Percentiles rank a stretch among this genome's conserved stretches.
Conservation (phyloP, 1,140 invertebrate genomes). For the Oppia nitens region DNA sequence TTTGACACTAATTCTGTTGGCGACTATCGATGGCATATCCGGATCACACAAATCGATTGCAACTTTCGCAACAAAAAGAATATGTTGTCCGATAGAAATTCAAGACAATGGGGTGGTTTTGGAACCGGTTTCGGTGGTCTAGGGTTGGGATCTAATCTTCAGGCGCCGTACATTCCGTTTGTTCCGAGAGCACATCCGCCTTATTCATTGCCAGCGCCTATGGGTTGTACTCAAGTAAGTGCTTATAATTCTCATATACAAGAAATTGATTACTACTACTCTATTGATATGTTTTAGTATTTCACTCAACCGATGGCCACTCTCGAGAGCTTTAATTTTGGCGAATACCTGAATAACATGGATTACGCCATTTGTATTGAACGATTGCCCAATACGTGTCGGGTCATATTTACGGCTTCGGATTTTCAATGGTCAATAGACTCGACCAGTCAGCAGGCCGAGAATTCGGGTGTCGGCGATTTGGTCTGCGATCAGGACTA, state of each 20-base stretch:
- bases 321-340: conserved; percentile 44
- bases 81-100: not conserved
- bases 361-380: conserved; percentile 23
- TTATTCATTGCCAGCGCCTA: conserved; percentile 33
- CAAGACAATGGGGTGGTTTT: not conserved
- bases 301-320: conserved; percentile 37
- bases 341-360: conserved; percentile 24
- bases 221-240: too few relatives aligned
- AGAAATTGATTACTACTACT: too few relatives aligned
- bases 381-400: conserved; percentile 21
- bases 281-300: too few relatives aligned
- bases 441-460: not conserved
- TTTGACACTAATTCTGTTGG: conserved; percentile 17
- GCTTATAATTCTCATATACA: too few relatives aligned
- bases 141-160: not conserved
- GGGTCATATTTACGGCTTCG: conserved; percentile 13
- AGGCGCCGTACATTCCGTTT: not conserved
- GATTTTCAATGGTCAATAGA: conserved; percentile 12
- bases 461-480: conserved; percentile 13
- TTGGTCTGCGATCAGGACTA: conserved; percentile 13
- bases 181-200: not conserved
- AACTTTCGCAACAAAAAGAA: not conserved
- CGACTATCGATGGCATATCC: conserved; percentile 16
- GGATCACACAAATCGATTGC: conserved; percentile 19
- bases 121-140: not conserved